Conservation (phyloP, 2,888 invertebrate species). For the Apantesis nais region DNA sequence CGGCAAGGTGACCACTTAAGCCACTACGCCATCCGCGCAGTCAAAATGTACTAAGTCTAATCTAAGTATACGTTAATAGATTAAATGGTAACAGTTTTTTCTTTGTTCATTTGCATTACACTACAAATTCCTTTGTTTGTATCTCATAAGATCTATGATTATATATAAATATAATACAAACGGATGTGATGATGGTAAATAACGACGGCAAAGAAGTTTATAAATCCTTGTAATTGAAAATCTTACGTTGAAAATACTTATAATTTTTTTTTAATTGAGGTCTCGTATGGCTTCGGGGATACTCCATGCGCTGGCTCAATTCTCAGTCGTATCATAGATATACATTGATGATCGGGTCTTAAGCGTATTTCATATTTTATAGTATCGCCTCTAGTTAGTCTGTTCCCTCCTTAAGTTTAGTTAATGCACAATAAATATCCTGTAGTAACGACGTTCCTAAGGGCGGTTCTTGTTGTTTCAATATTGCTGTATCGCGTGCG, state of each 20-base stretch:
- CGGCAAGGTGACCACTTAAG: too few species aligned
- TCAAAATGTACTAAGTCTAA: too few species aligned
- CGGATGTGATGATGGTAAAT: neutral
- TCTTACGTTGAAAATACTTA: too few species aligned
- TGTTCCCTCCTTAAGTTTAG: slow-evolving; percentile 14
- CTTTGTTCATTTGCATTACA: too few species aligned
- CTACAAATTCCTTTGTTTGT: too few species aligned
- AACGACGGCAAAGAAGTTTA: neutral
- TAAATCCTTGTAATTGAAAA: too few species aligned
- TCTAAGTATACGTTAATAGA: too few species aligned
- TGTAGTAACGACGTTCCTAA: slow-evolving; percentile 53
- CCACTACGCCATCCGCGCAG: too few species aligned
- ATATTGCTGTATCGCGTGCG: slow-evolving; percentile 67
- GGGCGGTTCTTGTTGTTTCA: slow-evolving; percentile 60
- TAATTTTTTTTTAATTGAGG: neutral
- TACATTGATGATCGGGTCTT: neutral
- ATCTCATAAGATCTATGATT: too few species aligned
- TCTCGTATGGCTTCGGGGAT: neutral
- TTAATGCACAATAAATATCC: slow-evolving; percentile 42
- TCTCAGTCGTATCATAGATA: neutral
- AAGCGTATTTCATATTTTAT: neutral
- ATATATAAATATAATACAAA: neutral
- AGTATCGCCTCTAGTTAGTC: neutral
- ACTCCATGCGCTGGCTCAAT: neutral
- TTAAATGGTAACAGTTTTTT: too few species aligned